phyloP scores from a whole-genome alignment of 2,113 vertebrate genomes.

The Pelecanus crispus region DNA sequence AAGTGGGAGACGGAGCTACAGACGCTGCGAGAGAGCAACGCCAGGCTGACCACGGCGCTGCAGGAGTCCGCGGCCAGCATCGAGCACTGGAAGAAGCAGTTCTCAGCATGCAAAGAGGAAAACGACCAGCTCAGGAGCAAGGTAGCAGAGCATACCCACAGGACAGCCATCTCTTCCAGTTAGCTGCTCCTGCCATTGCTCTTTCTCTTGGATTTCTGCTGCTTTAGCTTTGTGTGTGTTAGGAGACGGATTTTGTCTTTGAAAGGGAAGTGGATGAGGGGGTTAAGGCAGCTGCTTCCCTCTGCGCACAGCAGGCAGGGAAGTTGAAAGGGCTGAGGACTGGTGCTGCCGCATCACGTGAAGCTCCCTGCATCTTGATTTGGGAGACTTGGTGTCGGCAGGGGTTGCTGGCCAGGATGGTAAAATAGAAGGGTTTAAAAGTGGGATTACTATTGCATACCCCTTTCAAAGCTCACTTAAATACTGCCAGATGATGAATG shows the following conservation, averaged over 20 bases:
- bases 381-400: neutral
- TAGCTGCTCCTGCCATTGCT: neutral
- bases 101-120: constrained; percentile 86
- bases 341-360: accelerated
- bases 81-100: constrained; percentile 93
- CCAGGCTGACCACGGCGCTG: constrained; percentile 82
- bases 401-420: neutral
- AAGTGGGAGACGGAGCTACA: constrained; percentile 95
- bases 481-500: neutral
- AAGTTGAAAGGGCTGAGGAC: neutral
- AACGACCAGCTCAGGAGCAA: constrained; percentile 85
- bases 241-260: neutral
- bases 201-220: neutral
- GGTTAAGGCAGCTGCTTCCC: neutral
- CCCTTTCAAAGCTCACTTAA: neutral
- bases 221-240: neutral
- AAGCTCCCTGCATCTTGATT: neutral
- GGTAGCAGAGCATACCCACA: constrained; percentile 57
- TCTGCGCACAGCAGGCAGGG: neutral
- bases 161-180: neutral
- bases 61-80: constrained; percentile 89
- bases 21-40: constrained; percentile 89
- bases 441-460: neutral
- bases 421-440: neutral
- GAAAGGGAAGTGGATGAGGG: neutral